Evolutionary conservation across 2,113 vertebrate genomes (phyloP).

Genomic region (Azemiops feae): DNA sequence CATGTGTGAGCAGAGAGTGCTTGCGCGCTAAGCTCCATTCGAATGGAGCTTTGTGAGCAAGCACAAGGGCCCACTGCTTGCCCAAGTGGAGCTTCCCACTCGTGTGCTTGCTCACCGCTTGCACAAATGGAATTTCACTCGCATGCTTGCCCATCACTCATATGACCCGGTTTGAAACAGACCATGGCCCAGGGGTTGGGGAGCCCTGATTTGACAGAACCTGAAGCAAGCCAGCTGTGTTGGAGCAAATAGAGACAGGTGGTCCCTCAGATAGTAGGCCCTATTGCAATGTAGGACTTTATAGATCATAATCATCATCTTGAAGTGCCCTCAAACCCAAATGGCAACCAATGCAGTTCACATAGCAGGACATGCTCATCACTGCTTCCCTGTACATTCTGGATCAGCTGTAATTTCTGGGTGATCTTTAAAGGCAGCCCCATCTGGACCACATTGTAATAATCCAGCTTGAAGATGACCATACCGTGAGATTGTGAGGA

Average conservation of each 20-base stretch:
- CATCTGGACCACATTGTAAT: not conserved
- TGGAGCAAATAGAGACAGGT: not conserved
- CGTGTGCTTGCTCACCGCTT: too few species aligned
- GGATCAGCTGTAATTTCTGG: not conserved
- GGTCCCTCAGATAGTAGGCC: not conserved
- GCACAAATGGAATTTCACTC: too few species aligned
- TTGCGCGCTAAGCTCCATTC: too few species aligned
- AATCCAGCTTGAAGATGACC: not conserved
- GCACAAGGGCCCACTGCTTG: too few species aligned
- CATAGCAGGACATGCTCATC: not conserved
- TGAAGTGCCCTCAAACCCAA: not conserved
- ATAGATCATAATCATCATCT: not conserved
- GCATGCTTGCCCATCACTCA: too few species aligned
- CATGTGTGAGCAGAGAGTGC: too few species aligned
- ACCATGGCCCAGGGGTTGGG: not conserved
- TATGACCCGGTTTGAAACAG: too few species aligned
- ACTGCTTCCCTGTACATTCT: not conserved
- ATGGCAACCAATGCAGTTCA: not conserved
- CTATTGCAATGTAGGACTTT: not conserved
- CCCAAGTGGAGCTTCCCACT: too few species aligned
- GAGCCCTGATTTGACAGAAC: not conserved
- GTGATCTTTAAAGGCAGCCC: not conserved
- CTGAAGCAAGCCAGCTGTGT: not conserved
- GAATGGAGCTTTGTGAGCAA: too few species aligned
- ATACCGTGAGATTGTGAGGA: not conserved